These are phyloP conservation scores for Carassius carassius DNA, from an alignment of 2,113 vertebrate genomes.

Conservation along the genomic window DNA sequence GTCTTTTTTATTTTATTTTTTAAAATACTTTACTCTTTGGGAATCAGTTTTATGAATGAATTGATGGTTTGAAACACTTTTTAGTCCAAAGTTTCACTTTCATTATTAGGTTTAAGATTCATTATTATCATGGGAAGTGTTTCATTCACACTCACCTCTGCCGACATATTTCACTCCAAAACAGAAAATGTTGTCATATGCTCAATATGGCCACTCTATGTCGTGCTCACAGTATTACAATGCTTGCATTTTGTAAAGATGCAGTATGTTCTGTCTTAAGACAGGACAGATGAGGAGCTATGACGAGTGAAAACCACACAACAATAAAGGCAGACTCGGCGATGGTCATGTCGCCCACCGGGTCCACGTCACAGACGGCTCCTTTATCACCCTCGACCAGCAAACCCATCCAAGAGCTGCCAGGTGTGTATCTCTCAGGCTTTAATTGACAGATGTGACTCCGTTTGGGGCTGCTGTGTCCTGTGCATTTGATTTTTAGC, in stretches of 20 bases:
- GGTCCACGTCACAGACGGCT: conserved; percentile 84
- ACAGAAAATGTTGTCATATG: not conserved
- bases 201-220: not conserved
- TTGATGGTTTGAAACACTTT: not conserved
- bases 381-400: conserved; percentile 87
- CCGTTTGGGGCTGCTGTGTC: not conserved
- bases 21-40: no score
- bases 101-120: not conserved
- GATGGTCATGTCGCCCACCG: conserved; percentile 82
- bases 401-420: conserved; percentile 88
- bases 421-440: conserved; percentile 78
- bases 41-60: not conserved
- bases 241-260: not conserved
- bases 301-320: conserved; percentile 94
- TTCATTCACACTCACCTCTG: not conserved
- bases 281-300: conserved; percentile 81
- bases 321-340: conserved; percentile 85
- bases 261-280: conserved; percentile 33
- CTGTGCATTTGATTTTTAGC: not conserved
- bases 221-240: not conserved
- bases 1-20: no score
- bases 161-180: not conserved
- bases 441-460: not conserved
- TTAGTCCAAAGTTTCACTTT: conserved; percentile 12
- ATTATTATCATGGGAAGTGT: not conserved